Evolutionary conservation across 2,888 invertebrate species (phyloP), one percentile per base, ranked within the genome.

Genomic region (Ophioninae sp.): DNA sequence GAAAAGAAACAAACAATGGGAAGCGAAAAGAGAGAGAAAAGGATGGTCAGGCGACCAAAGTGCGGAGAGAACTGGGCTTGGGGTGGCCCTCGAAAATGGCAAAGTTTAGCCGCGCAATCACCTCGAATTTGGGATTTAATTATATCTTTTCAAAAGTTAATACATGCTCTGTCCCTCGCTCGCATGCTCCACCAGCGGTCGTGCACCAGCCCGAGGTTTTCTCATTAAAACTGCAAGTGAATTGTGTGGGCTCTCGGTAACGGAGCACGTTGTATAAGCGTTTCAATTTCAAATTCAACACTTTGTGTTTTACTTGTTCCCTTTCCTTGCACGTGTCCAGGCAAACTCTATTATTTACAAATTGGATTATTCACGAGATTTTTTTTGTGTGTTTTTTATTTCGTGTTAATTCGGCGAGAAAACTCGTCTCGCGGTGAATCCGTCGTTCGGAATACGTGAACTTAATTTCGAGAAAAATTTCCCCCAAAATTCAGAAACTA

Each of bases 141-240:
- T 79, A 81, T 81, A 75, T 77, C 44, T 81, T 74, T 78, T 67
- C 61, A 81, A 50, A 81, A 84, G 83, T 81, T 84, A 75, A 84
- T 84, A 84, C 74, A 70, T 70, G 78, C 39, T 13, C 64, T 30
- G 83, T 79, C 57, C 17, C n/a, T 67, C 73, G 68, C 44, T 59
- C 56, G 61, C 56, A 50, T 44, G n/a, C 59, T 23, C 57, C 44
- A 41, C 30, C 68, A 21, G 17, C 67, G n/a, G 41, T 79, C 67
- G 76, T 74, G 69, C 78, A 69, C 80, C 30, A 21, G 44, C 74
- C 61, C 70, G 75, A 41, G 70, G 61, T 81, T 81, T 81, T 81
- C 83, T 81, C 81, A 84, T 84, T 84, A 84, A 84, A 84, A 78
- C 81, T 72, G 78, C 74, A 70, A 81, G 70, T 72, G 65, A 69